These are phyloP conservation scores for Eremobia ochroleuca DNA, from an alignment of 2,888 invertebrate genomes.

Conservation along the genomic window DNA sequence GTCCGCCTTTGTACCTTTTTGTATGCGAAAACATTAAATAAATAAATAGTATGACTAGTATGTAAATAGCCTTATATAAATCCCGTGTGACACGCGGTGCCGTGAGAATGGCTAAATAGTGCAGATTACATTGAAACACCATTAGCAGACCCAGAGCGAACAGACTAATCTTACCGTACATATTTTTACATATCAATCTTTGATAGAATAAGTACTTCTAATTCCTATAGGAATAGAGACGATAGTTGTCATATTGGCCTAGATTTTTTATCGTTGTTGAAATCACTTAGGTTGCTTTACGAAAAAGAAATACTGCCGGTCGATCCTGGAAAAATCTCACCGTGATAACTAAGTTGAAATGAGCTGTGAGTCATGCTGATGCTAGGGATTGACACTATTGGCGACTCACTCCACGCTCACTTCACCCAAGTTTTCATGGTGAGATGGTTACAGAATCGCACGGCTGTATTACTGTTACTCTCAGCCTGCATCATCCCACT, in stretches of 20 bases:
- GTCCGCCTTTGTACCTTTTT: too few relatives aligned
- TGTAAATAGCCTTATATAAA: slow-evolving; percentile 73
- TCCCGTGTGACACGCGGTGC: slow-evolving; percentile 72
- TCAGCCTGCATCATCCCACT: not conserved
- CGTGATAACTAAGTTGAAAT: too few relatives aligned
- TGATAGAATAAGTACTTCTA: slow-evolving; percentile 2
- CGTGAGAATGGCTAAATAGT: slow-evolving; percentile 81
- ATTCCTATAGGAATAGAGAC: not conserved
- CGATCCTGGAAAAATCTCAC: too few relatives aligned
- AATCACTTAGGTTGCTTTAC: not conserved
- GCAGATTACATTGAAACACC: slow-evolving; percentile 88
- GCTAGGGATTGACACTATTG: too few relatives aligned
- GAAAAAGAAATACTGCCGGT: not conserved
- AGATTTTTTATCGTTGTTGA: not conserved
- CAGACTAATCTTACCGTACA: slow-evolving; percentile 74
- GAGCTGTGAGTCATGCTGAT: too few relatives aligned
- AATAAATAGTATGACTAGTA: slow-evolving; percentile 2
- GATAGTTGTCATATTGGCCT: not conserved
- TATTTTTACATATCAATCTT: slow-evolving; percentile 66
- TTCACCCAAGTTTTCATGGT: too few relatives aligned
- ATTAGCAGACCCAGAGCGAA: slow-evolving; percentile 76
- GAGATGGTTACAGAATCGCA: too few relatives aligned
- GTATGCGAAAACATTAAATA: too few relatives aligned
- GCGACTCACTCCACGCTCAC: too few relatives aligned
- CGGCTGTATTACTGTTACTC: too few relatives aligned